A percentile compares a stretch with the other conserved stretches of the same genome.
Evolutionary conservation across 2,797 vertebrate species (phyloP).

Genomic region (Phataginus tetradactyla): DNA sequence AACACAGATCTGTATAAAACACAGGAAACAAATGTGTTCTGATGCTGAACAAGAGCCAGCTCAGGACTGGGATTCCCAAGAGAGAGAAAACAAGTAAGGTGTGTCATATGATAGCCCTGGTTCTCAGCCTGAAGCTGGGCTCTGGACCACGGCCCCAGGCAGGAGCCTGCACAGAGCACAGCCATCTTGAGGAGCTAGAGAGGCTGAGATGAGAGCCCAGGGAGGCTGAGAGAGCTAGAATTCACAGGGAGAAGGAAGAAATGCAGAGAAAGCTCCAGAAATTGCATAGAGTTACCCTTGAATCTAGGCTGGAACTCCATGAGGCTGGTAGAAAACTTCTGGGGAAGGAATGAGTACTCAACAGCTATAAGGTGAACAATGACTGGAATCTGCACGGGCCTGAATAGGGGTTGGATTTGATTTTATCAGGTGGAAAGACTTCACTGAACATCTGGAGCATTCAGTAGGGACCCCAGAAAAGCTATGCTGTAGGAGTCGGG

Average conservation of each 20-base stretch:
- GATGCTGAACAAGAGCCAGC: not conserved
- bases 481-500: not conserved
- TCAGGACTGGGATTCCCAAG: not conserved
- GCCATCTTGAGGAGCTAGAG: not conserved
- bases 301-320: not conserved
- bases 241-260: not conserved
- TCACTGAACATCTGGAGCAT: not conserved
- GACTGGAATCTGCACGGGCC: rapidly evolving
- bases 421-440: not conserved
- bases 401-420: not conserved
- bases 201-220: too few relatives aligned
- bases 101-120: not conserved
- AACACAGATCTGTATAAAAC: not conserved
- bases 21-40: not conserved
- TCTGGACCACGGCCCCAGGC: not conserved
- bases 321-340: not conserved
- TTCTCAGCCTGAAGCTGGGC: not conserved
- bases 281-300: not conserved
- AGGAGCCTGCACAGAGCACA: not conserved
- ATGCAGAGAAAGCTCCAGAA: not conserved
- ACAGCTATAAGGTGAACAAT: not conserved
- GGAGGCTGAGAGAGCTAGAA: not conserved
- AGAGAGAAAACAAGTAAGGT: not conserved
- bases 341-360: not conserved
- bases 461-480: not conserved